A percentile compares a stretch with the other conserved stretches of the same genome.
Evolutionary conservation across 1,140 invertebrate species (phyloP).

Genomic region (Macrostomum lignano): DNA sequence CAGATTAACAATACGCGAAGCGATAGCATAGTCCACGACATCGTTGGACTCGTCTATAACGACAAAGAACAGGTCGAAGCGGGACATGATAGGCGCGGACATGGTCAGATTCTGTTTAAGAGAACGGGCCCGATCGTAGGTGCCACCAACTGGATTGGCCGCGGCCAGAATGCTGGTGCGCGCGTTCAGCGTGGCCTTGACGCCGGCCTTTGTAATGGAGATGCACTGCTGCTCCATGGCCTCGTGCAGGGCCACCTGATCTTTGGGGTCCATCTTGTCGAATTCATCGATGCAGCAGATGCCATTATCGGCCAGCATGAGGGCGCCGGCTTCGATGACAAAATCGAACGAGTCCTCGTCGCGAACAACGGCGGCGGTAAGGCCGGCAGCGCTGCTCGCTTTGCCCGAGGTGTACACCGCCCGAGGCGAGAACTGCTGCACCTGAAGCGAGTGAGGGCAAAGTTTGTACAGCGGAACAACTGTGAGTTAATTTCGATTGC

Average conservation of each 20-base stretch:
- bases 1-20: constrained; percentile 69
- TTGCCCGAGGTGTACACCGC: constrained; percentile 96
- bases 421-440: constrained; percentile 70
- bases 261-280: constrained; percentile 89
- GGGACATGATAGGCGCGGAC: constrained; percentile 86
- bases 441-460: constrained; percentile 23
- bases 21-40: constrained; percentile 71
- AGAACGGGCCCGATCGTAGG: constrained; percentile 74
- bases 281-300: constrained; percentile 99
- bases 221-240: constrained; percentile 99
- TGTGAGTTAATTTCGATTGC: not conserved
- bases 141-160: constrained; percentile 76
- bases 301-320: constrained; percentile 92
- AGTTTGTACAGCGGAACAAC: not conserved
- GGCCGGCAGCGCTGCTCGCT: constrained; percentile 78
- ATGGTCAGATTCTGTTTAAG: constrained; percentile 73
- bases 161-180: constrained; percentile 87
- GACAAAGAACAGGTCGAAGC: constrained; percentile 96
- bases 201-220: constrained; percentile 86
- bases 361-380: constrained; percentile 79
- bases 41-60: constrained; percentile 79
- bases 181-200: constrained; percentile 78
- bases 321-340: constrained; percentile 90
- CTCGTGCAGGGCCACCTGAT: constrained; percentile 97
- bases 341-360: constrained; percentile 94